Base-by-base conservation (phyloP, 2,888 invertebrate genomes). In the Lasius fuliginosus region DNA sequence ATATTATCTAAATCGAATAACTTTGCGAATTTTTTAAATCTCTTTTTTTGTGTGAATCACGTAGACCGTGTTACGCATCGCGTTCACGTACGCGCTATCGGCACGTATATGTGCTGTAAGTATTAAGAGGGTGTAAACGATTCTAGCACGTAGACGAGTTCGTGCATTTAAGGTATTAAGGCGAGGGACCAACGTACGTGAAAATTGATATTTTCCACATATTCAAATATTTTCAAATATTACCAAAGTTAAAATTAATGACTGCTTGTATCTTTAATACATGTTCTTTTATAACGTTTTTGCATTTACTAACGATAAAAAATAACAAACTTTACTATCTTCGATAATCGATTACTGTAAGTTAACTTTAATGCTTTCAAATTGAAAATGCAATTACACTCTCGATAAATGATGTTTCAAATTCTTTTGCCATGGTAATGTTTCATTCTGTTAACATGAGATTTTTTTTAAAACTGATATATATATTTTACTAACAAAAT, bases 61-160 rank as follows among this genome's bases (percentile, higher is more conserved):
- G 33, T n/a, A 27, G 11, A 58, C 23, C 60, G 4, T 33, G 60
- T 71, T 60, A 79, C 58, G 74, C 60, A 81, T 3, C 60, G 8
- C 79, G 33, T 81, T 73, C 79, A 81, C 79, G 74, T 81, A 81
- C 36, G 27, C 60, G 36, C 60, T 27, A 81, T 81, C 36, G 60
- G 60, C 73, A 73, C 74, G 79, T 73, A 81, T 60, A 79, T 73
- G 12, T 49, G 60, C 60, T 49, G 36, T 81, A 60, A 79, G 79
- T 73, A 73, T 79, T 79, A 79, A 73, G 79, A 81, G 79, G 46
- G 79, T 81, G 79, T 81, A 81, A 81, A 81, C 74, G 79, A 69
- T 71, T 79, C 79, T 33, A 62, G 79, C 79, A 81, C 73, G 73
- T 81, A 81, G 60, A 81, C 60, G 60, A 73, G 33, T 36, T 60